A percentile compares a stretch with the other conserved stretches of the same genome.
Evolutionary conservation across 2,797 vertebrate genomes (phyloP).

Genomic region (Centropyge bicolor): DNA sequence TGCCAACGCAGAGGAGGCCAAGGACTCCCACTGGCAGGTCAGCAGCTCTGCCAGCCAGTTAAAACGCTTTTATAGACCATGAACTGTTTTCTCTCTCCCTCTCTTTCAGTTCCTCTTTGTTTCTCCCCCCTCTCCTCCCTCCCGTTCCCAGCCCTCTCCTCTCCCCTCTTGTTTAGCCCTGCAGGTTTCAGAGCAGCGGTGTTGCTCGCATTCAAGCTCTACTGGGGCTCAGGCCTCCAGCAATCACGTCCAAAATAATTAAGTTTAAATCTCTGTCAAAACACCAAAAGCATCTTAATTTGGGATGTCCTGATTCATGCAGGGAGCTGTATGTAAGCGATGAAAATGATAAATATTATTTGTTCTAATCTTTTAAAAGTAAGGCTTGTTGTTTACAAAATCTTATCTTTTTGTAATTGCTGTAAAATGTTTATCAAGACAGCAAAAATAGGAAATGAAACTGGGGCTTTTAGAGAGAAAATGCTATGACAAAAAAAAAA

Average conservation of each 20-base stretch:
- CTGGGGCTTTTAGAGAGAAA: background rate
- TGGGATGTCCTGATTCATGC: background rate
- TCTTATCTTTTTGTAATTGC: background rate
- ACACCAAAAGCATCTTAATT: slow-evolving; percentile 43
- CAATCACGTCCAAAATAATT: slow-evolving; percentile 34
- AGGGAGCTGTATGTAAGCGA: slow-evolving; percentile 11
- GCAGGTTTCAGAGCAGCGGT: slow-evolving; percentile 38
- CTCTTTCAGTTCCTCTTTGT: slow-evolving; percentile 33
- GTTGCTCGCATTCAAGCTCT: slow-evolving; percentile 32
- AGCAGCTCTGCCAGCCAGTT: slow-evolving; percentile 78
- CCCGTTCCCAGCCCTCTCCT: slow-evolving; percentile 17
- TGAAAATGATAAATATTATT: background rate
- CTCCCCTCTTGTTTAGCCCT: slow-evolving; percentile 40
- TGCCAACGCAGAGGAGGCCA: slow-evolving; percentile 86
- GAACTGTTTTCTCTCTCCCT: slow-evolving; percentile 50
- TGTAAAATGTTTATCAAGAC: background rate
- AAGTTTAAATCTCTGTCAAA: slow-evolving; percentile 39
- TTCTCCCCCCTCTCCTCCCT: slow-evolving; percentile 26
- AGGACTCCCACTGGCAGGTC: slow-evolving; percentile 94
- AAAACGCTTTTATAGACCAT: slow-evolving; percentile 73
- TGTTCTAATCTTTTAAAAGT: slow-evolving; percentile 5
- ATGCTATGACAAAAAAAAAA: slow-evolving; percentile 3
- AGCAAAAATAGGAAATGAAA: background rate
- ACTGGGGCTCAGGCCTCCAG: slow-evolving; percentile 16
- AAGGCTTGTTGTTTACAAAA: slow-evolving; percentile 1